Conservation (phyloP, 2,113 vertebrate species). For the Tympanuchus pallidicinctus region DNA sequence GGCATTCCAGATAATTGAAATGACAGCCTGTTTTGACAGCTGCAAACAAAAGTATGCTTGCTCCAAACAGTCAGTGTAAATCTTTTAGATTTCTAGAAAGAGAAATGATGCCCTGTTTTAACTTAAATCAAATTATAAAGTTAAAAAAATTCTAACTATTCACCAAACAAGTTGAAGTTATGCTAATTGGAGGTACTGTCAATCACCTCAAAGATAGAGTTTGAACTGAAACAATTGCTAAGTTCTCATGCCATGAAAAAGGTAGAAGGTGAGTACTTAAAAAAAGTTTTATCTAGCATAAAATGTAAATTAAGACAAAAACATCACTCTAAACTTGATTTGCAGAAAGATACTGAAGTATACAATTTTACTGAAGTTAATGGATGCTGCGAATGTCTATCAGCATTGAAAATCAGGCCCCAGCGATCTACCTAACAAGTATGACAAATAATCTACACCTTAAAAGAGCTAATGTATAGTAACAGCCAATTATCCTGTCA, state of each 20-base stretch:
- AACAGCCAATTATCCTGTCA: not conserved
- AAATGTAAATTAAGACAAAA: constrained; percentile 22
- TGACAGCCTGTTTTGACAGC: constrained; percentile 84
- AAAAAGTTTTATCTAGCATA: constrained; percentile 17
- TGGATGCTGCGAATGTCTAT: not conserved
- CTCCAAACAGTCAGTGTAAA: constrained; percentile 77
- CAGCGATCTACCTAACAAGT: not conserved
- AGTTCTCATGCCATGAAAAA: constrained; percentile 18
- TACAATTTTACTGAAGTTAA: not conserved
- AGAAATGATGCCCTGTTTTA: constrained; percentile 73
- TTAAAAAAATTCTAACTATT: constrained; percentile 46
- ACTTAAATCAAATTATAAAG: constrained; percentile 72
- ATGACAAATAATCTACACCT: not conserved
- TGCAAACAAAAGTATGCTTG: constrained; percentile 75
- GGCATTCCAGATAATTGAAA: constrained; percentile 79
- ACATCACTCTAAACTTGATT: not conserved
- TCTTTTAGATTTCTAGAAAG: constrained; percentile 75
- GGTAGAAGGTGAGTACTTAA: constrained; percentile 20
- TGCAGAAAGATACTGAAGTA: not conserved
- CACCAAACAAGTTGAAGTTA: constrained; percentile 39
- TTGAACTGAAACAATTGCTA: constrained; percentile 34
- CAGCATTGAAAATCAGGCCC: not conserved
- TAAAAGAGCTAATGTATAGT: not conserved
- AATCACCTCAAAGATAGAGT: constrained; percentile 22
- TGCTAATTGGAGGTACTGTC: constrained; percentile 69